Percentiles rank a stretch among this genome's conserved stretches.
These are phyloP conservation scores for Ascidia mentula DNA, from an alignment of 23 tunicate genomes.

Conservation along the genomic window DNA sequence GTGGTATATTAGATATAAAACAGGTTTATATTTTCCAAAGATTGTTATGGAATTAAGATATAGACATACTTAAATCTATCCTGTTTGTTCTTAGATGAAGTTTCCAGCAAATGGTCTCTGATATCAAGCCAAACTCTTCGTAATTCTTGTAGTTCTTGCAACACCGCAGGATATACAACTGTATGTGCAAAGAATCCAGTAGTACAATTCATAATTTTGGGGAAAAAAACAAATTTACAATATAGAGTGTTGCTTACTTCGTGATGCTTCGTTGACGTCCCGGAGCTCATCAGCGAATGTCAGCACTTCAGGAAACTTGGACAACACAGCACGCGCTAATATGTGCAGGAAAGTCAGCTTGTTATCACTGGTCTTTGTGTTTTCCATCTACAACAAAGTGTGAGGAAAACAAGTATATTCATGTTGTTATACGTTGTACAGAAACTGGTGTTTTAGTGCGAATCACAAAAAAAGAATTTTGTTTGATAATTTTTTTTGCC, in stretches of 20 bases:
- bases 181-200: slow-evolving; percentile 19
- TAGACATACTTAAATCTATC: slow-evolving; percentile 85
- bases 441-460: too few relatives aligned
- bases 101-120: slow-evolving; percentile 67
- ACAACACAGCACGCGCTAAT: slow-evolving; percentile 58
- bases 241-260: slow-evolving; percentile 31
- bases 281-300: slow-evolving; percentile 63
- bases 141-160: slow-evolving; percentile 80
- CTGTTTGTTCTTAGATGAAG: slow-evolving; percentile 48
- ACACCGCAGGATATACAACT: slow-evolving; percentile 81
- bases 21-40: too few relatives aligned
- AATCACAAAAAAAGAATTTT: too few relatives aligned
- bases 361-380: slow-evolving; percentile 90
- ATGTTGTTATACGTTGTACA: too few relatives aligned
- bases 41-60: too few relatives aligned
- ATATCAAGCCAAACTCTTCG: slow-evolving; percentile 69
- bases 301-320: slow-evolving; percentile 85
- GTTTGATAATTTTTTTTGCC: too few relatives aligned
- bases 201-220: too few relatives aligned
- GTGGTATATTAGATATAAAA: too few relatives aligned
- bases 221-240: too few relatives aligned
- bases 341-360: slow-evolving; percentile 86
- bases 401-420: too few relatives aligned
- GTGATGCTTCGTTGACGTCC: slow-evolving; percentile 64
- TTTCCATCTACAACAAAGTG: slow-evolving; percentile 67